These are phyloP conservation scores for Lepidonotus clava DNA, from an alignment of 2,888 invertebrate species.

Conservation along the genomic window DNA sequence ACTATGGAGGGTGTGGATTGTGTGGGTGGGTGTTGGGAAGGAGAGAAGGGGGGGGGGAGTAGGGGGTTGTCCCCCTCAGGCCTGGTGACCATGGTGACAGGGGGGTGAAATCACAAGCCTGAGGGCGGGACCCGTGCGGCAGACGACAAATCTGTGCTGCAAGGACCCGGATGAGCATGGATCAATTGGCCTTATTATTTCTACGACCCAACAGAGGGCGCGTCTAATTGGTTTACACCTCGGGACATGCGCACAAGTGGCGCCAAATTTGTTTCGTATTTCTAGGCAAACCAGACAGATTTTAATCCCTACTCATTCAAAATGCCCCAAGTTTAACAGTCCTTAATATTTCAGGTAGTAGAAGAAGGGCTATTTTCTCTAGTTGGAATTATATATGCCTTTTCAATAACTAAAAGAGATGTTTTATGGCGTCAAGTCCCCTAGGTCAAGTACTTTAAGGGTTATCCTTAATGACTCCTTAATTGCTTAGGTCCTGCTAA, in stretches of 20 bases:
- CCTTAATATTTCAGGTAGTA: too few species aligned
- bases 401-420: too few species aligned
- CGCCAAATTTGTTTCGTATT: slow-evolving; percentile 31
- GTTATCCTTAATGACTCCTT: too few species aligned
- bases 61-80: slow-evolving; percentile 17
- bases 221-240: slow-evolving; percentile 52
- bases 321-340: too few species aligned
- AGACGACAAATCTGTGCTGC: slow-evolving; percentile 39
- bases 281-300: too few species aligned
- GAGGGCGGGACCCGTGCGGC: slow-evolving; percentile 6
- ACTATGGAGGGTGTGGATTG: background rate
- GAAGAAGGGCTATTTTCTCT: too few species aligned
- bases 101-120: background rate
- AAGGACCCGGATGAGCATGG: slow-evolving; percentile 42
- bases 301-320: too few species aligned
- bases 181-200: slow-evolving; percentile 54
- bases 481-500: too few species aligned
- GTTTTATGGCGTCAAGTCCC: too few species aligned
- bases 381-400: too few species aligned
- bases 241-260: slow-evolving; percentile 51
- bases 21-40: background rate
- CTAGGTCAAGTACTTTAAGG: too few species aligned
- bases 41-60: background rate
- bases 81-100: background rate
- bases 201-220: slow-evolving; percentile 33